Evolutionary conservation across 2,113 vertebrate species (phyloP).

Genomic region (Clarias batrachus): DNA sequence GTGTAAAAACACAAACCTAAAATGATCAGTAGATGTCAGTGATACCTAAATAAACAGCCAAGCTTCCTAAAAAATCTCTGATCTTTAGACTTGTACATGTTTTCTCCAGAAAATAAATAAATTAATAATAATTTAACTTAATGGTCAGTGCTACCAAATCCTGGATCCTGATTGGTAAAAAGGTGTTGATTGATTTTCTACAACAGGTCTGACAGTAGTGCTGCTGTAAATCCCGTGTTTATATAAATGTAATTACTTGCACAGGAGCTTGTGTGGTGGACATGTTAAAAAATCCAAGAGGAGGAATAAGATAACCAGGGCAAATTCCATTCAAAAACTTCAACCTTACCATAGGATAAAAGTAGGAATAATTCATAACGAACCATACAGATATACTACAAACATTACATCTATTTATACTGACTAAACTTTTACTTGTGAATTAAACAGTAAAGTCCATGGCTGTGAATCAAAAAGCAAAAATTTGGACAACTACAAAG

Average conservation of each 20-base stretch:
- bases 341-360: too few relatives aligned
- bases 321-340: too few relatives aligned
- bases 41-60: not conserved
- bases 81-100: not conserved
- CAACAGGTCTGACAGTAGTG: not conserved
- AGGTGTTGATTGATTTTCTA: not conserved
- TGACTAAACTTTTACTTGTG: too few relatives aligned
- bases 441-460: too few relatives aligned
- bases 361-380: too few relatives aligned
- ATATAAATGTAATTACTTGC: not conserved
- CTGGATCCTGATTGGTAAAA: not conserved
- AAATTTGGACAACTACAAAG: too few relatives aligned
- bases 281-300: not conserved
- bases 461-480: too few relatives aligned
- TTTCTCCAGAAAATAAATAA: not conserved
- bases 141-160: not conserved
- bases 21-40: slow-evolving; percentile 21
- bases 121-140: not conserved
- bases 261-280: not conserved
- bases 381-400: too few relatives aligned
- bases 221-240: not conserved
- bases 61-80: not conserved
- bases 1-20: not conserved
- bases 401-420: too few relatives aligned
- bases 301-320: too few relatives aligned